These are phyloP conservation scores for Tinea trinotella DNA, from an alignment of 2,888 invertebrate genomes.

Conservation along the genomic window DNA sequence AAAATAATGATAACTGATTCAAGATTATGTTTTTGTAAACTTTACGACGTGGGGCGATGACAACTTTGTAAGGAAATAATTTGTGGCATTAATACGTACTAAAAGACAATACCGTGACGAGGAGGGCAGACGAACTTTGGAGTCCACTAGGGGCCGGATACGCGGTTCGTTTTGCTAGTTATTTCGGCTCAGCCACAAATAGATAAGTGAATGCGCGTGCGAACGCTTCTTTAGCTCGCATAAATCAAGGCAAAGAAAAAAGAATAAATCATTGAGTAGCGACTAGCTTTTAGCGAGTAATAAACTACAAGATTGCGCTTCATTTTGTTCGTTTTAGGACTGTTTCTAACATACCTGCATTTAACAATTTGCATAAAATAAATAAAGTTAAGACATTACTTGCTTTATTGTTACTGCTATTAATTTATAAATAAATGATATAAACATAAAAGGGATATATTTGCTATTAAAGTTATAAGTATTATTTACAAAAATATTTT, in stretches of 20 bases:
- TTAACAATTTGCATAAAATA: no score
- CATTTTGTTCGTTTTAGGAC: slow-evolving; percentile 24
- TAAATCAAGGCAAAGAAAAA: slow-evolving; percentile 43
- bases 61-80: background rate
- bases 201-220: slow-evolving; percentile 40
- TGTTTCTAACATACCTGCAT: slow-evolving; percentile 4
- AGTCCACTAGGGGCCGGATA: slow-evolving; percentile 38
- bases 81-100: background rate
- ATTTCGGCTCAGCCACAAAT: slow-evolving; percentile 52
- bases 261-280: slow-evolving; percentile 38
- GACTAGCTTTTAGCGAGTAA: slow-evolving; percentile 35
- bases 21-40: background rate
- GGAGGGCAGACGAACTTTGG: background rate
- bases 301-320: slow-evolving; percentile 33
- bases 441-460: no score
- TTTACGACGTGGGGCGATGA: background rate
- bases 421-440: no score
- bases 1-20: background rate
- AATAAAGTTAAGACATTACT: no score
- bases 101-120: slow-evolving; percentile 13
- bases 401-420: no score
- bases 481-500: no score
- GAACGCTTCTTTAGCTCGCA: slow-evolving; percentile 43
- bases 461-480: no score
- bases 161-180: slow-evolving; percentile 50